Evolutionary conservation across 2,113 vertebrate genomes (phyloP), one percentile per base, ranked within the genome.

Genomic region (Gracilinanus agilis): DNA sequence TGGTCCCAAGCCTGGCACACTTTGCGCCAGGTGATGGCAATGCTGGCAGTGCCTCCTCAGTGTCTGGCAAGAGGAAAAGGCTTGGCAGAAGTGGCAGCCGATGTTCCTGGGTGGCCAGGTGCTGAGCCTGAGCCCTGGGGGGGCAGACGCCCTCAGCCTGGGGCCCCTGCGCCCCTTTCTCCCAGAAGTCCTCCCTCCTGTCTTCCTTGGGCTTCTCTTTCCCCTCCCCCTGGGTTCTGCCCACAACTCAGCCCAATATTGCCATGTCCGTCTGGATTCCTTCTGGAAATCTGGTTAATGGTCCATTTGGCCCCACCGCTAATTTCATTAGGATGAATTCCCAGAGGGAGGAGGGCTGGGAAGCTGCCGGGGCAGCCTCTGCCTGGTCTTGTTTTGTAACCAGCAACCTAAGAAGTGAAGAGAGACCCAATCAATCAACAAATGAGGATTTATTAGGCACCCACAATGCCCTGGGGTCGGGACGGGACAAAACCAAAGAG

Each of bases 231-330:
- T 75, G 44, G 44, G 88, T 24, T 24, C 90, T 44, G 55, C 61
- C 54, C 49, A 25, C n/a, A 25, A 54, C 89, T 56, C 27, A 27
- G 54, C 56, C 54, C 90, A 55, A 54, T 91, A 93, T 91, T 93
- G 83, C 75, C 88, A 44, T 56, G 89, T 56, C 89, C 53, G 75
- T 49, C 21, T 10, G 44, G 3, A 61, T 67, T 75, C 13, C n/a
- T 54, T 49, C 55, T 55, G 83, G 88, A 90, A 29, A 88, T 89
- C 49, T 93, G 92, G 92, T 88, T 89, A 91, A 93, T 93, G 24
- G 75, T 49, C 75, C 54, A 21, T 13, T 58, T 93, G 92, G 95
- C 92, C 83, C 54, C 1, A 9, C 53, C 53, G 27, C 90, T 95
- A 49, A 91, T 93, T 53, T 53, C 55, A 61, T 55, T 88, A 58